These are phyloP conservation scores for Sinodicranocentrus sp. DNA, from an alignment of 2,888 invertebrate species.

Conservation along the genomic window DNA sequence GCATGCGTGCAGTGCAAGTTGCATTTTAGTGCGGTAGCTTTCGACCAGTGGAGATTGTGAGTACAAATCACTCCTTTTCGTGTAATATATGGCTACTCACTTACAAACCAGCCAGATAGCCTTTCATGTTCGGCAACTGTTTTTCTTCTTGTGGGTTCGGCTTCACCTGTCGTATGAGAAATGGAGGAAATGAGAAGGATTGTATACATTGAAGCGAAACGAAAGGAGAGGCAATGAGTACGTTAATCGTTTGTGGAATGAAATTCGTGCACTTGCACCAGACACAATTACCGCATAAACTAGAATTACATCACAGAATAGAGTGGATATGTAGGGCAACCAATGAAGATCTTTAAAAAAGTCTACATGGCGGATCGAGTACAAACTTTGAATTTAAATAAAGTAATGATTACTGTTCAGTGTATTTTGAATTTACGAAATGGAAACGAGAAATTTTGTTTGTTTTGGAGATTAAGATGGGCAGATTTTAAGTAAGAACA, in stretches of 20 bases:
- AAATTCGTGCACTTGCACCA: neutral
- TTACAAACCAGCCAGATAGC: neutral
- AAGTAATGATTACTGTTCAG: too few relatives aligned
- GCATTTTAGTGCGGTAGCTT: slow-evolving; percentile 20
- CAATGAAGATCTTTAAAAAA: too few relatives aligned
- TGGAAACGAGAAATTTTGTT: too few relatives aligned
- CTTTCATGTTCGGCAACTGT: slow-evolving; percentile 42
- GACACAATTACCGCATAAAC: neutral
- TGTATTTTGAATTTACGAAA: too few relatives aligned
- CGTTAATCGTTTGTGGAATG: neutral
- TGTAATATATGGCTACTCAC: neutral
- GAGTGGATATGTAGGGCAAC: too few relatives aligned
- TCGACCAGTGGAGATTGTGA: neutral
- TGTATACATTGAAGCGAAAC: neutral
- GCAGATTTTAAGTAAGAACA: neutral
- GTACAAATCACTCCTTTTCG: slow-evolving; percentile 39
- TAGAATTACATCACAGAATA: too few relatives aligned
- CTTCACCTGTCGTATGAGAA: slow-evolving; percentile 37
- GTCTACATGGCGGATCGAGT: too few relatives aligned
- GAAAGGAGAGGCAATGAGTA: neutral
- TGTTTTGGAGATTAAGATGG: neutral
- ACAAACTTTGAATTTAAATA: too few relatives aligned
- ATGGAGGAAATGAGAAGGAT: neutral
- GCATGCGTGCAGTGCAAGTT: neutral
- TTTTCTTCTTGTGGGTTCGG: slow-evolving; percentile 59